Base-by-base conservation (phyloP, 2,113 vertebrate genomes). In the Channa maculata region DNA sequence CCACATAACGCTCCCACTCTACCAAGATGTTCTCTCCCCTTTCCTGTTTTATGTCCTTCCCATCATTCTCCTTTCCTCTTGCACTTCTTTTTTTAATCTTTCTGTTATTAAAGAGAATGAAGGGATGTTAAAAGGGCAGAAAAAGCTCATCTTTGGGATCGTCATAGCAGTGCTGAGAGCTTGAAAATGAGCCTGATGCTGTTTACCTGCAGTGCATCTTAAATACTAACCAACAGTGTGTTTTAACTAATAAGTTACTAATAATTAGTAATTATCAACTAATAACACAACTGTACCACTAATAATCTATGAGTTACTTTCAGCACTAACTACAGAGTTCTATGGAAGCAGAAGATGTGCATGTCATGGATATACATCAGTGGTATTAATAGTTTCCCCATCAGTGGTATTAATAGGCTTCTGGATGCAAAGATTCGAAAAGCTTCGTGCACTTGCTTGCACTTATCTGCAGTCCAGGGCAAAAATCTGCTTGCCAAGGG, bases 401-500 rank as follows among this genome's bases (percentile, higher is more conserved):
- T 41, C 52, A 24, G 44, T 69, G 66, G 10, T 63, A n/a, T 61
- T 51, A 49, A 64, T 63, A 14, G 55, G 62, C 53, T 79, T 9
- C 11, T 36, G 41, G 41, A 70, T 52, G 52, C 38, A 71, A 51
- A 75, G 36, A 65, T 7, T 9, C 57, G 37, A 60, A 69, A 54
- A 44, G 4, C 62, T 33, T 4, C 43, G 50, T 65, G 61, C 51
- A 54, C 68, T 75, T 45, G 50, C 62, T 55, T 48, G 66, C 75
- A 86, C 38, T 69, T 77, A 59, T 84, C 48, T 77, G 70, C 75
- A 78, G 65, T 49, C 11, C 45, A 59, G 60, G 65, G 68, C 15
- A 46, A 68, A 73, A 67, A 36, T 44, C 71, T 88, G 70, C 78
- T 86, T 50, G 73, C 41, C 79, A 87, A 89, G 74, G 84, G 66